Evolutionary conservation across 2,113 vertebrate species (phyloP), one percentile per base, ranked within the genome.

Genomic region (Columba livia): DNA sequence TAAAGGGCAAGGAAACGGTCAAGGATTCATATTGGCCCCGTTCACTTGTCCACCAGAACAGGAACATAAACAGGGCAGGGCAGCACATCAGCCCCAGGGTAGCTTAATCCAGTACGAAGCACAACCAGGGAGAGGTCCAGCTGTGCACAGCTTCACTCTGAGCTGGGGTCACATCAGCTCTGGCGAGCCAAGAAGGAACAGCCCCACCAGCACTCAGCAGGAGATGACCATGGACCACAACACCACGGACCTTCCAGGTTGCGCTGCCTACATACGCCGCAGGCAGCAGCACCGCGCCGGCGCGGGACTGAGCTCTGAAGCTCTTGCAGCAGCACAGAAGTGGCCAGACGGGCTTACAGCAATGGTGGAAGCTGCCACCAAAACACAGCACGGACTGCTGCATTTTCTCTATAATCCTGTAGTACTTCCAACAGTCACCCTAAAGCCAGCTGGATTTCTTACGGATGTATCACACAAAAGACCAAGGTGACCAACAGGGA

Each of bases 241-340:
- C 42, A 53, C 24, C 62, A 14, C 0, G 13, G 58, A 50, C 36
- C 38, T 36, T 23, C 6, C 60, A 73, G 60, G 31, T 6, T 54
- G 38, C 61, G 28, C 38, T 69, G 12, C 26, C 61, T 7, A 21
- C 5, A 10, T 3, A 5, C 2, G 2, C 15, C 2, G 1, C 28
- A 25, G 67, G 34, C 31, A 34, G 38, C 67, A 29, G 50, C 57
- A 11, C 50, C 4, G 0, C 0, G 3, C 44, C 0, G 0, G 53
- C 3, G 5, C 2, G 12, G 21, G 16, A 57, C 36, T 4, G 54
- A 85, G 61, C 48, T 78, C 66, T 60, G 42, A 16, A 32, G 79
- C 36, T 70, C 75, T 0, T 0, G 26, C 65, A 78, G 53, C 38
- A 47, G 32, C 0, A 0, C 26, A n/a, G 60, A 40, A 44, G 28